Base-by-base conservation (phyloP, 2,888 invertebrate genomes). In the Anorthoa munda region DNA sequence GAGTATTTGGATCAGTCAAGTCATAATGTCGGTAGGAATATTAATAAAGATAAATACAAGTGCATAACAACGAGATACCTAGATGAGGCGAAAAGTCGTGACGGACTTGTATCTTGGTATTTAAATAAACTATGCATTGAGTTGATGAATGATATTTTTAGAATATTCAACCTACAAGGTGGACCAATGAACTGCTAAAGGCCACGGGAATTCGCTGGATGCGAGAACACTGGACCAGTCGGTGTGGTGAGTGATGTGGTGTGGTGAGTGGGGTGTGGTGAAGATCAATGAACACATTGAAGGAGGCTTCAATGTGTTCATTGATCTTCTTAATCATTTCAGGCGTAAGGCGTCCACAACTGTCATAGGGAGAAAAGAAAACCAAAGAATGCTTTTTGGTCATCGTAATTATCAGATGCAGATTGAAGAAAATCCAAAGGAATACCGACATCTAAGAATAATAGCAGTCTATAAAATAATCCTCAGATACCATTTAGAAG, bases 11-110 rank as follows among this genome's bases (percentile, higher is more conserved):
- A 50, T 13, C 58, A 21, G 13, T 58, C 15, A 65, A 39, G 71
- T 45, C 45, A 58, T 72, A 61, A 51, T 23, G 23, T 58, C 13
- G 46, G 18, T 21, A 53, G 39, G 23, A 72, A 60, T 60, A 60
- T 21, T 60, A 21, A 39, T 72, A 58, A 18, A 77, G 39, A 18
- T 26, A 63, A 72, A 60, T 4, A 79, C 39, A 48, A 18, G 15
- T 63, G 61, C n/a, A 17, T 31, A 46, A 50, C 9, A 45, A 65
- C 46, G 17, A 31, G 31, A 15, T 60, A 21, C 39, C 9, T 39
- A 77, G 53, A 70, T 50, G 53, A 15, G 31, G 26, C 11, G 53
- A 45, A 61, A 45, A 56, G 17, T 60, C 46, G 50, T 77, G 71
- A 60, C 53, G 7, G 23, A 39, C 26, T 51, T 53, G 45, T n/a